Base-by-base conservation (phyloP, 2,888 invertebrate genomes). In the Polydrusus cervinus region DNA sequence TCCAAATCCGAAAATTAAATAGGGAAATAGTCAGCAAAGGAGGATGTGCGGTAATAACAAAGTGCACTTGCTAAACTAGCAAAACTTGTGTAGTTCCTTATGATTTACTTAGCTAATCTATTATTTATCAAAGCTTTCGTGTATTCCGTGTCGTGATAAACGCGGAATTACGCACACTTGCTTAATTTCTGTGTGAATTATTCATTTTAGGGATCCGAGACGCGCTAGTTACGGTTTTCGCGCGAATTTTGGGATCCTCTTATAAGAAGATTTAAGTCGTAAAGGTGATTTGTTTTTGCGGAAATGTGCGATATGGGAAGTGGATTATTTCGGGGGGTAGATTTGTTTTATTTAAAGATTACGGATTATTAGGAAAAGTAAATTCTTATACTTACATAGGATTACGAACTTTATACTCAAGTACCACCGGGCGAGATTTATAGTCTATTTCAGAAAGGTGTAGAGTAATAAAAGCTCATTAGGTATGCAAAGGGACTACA, bases 101-200 rank as follows among this genome's bases (percentile, higher is more conserved):
- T 83, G 83, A 84, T 84, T 84, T 84, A 84, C 84, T 78, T 79
- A 73, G 79, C 81, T 84, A 84, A 85, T 85, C 84, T 84, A 85
- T 85, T 85, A 85, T 85, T 85, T 85, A 85, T 85, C 85, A 85
- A 84, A 85, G 84, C 82, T 83, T 80, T 34, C 34, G 34, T 34
- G 34, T 34, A 34, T 34, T 73, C 84, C 80, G 82, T 82, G 80
- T 81, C 82, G 81, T 81, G 84, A 85, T 85, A 84, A 85, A 84
- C 83, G 82, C 82, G 81, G 81, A 81, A 82, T 77, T 82, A 84
- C 83, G 82, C 83, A 82, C 81, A 81, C 79, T 76, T 79, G 80
- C 80, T 80, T 84, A 84, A 84, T 83, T 84, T 84, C 79, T 49
- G 77, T 57, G 73, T 83, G 82, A 84, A 84, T 84, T 82, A 84